These are phyloP conservation scores for Chaetops frenatus DNA, from an alignment of 2,113 vertebrate genomes.

Conservation along the genomic window DNA sequence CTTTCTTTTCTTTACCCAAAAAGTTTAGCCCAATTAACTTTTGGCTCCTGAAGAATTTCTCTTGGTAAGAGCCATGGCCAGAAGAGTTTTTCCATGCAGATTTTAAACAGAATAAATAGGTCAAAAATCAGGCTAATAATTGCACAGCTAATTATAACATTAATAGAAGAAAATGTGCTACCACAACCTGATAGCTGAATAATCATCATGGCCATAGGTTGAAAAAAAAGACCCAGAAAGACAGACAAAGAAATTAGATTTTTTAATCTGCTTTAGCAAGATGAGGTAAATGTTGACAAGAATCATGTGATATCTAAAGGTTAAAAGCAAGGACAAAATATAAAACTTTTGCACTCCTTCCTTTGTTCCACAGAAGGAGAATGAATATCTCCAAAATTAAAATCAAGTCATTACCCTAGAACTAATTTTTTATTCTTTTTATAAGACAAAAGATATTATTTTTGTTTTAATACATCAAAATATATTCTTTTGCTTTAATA, in stretches of 20 bases:
- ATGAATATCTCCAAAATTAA: background rate
- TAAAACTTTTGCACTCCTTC: background rate
- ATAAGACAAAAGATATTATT: background rate
- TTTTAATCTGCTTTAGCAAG: background rate
- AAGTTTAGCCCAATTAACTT: background rate
- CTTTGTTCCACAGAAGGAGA: background rate
- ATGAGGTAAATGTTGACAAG: background rate
- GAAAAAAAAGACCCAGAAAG: background rate
- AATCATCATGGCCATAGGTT: background rate
- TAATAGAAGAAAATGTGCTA: background rate
- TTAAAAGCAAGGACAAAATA: background rate
- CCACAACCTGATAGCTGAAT: background rate
- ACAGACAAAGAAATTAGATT: background rate
- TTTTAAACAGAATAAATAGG: slow-evolving; percentile 6
- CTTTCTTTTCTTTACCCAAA: background rate
- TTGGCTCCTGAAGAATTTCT: background rate
- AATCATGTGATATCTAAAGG: background rate
- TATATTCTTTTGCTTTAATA: background rate
- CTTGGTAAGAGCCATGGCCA: background rate
- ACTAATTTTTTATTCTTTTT: background rate
- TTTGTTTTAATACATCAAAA: background rate
- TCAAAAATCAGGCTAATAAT: background rate
- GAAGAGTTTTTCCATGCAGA: background rate
- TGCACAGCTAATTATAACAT: slow-evolving; percentile 7
- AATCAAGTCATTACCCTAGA: background rate